Base-by-base conservation (phyloP, 2,888 invertebrate species). In the Empis livida region DNA sequence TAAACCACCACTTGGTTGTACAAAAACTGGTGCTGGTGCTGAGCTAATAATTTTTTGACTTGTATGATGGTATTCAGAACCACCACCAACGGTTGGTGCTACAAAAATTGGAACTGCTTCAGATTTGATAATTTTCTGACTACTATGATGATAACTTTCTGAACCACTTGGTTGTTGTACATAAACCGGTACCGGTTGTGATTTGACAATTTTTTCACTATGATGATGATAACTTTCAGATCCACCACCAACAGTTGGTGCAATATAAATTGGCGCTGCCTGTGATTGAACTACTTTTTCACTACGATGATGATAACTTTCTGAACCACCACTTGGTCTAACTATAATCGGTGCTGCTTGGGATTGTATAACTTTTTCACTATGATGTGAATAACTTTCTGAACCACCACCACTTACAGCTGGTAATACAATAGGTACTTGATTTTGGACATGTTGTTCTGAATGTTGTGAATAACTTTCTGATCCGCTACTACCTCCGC, bases 41-140 rank as follows among this genome's bases (percentile, higher is more conserved):
- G 44, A 43, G 16, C 49, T 45, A 5, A 51, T 17, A 2, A 53
- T 42, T 11, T 53, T 51, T 23, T 54, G 52, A 17, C 51, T 50
- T 20, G 57, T 55, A 44, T 61, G 61, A 46, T 60, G 63, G n/a
- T 60, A 51, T 49, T 62, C 57, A 2, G 63, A 60, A 20, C 59
- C 59, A 30, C 57, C 57, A 23, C 44, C 42, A 49, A 16, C 6
- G 49, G 39, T 10, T 17, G 13, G 17, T 51, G 13, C 49, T 49
- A 16, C 44, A 45, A 2, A 46, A 32, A 59, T 43, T 15, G 59
- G 59, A 10, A 48, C 48, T 10, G 56, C 53, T 41, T 59, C 56
- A 8, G 47, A 55, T 27, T 51, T 45, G 2, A 51, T 20, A 5
- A 53, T 43, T 11, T 53, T 51, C 30, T 54, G 51, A 16, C 52